A percentile compares a stretch with the other conserved stretches of the same genome.
These are phyloP conservation scores for Ophioninae sp. DNA, from an alignment of 2,888 invertebrate species.

Conservation along the genomic window DNA sequence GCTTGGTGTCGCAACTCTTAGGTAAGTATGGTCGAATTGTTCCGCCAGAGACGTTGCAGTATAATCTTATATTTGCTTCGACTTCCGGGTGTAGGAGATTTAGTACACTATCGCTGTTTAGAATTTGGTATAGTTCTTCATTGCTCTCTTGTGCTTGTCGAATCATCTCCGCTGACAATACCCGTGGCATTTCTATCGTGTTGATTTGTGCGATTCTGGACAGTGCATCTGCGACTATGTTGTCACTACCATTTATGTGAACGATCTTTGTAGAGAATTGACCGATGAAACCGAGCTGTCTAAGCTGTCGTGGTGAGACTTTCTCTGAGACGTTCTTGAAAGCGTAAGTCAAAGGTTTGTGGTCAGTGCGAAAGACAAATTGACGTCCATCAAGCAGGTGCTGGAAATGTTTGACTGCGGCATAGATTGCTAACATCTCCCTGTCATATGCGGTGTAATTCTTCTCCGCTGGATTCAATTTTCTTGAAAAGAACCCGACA, in stretches of 20 bases:
- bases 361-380: constrained; percentile 57
- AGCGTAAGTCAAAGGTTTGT: constrained; percentile 61
- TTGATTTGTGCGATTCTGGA: constrained; percentile 44
- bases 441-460: too few species aligned
- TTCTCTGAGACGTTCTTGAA: constrained; percentile 53
- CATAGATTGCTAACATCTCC: too few species aligned
- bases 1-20: constrained; percentile 56
- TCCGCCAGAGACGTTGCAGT: background rate
- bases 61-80: background rate
- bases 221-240: constrained; percentile 59
- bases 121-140: background rate
- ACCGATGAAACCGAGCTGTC: constrained; percentile 60
- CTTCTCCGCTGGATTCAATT: too few species aligned
- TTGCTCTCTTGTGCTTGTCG: background rate
- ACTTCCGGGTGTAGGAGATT: background rate
- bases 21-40: constrained; percentile 63
- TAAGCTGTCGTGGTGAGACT: constrained; percentile 48
- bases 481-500: too few species aligned
- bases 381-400: constrained; percentile 7
- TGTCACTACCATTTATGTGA: constrained; percentile 48
- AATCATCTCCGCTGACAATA: background rate
- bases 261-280: constrained; percentile 52
- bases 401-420: too few species aligned
- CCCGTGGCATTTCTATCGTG: constrained; percentile 15
- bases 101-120: background rate